Percentiles rank a stretch among this genome's conserved stretches.
Evolutionary conservation across 1,140 invertebrate species (phyloP).

Genomic region (Pollicipes pollicipes): DNA sequence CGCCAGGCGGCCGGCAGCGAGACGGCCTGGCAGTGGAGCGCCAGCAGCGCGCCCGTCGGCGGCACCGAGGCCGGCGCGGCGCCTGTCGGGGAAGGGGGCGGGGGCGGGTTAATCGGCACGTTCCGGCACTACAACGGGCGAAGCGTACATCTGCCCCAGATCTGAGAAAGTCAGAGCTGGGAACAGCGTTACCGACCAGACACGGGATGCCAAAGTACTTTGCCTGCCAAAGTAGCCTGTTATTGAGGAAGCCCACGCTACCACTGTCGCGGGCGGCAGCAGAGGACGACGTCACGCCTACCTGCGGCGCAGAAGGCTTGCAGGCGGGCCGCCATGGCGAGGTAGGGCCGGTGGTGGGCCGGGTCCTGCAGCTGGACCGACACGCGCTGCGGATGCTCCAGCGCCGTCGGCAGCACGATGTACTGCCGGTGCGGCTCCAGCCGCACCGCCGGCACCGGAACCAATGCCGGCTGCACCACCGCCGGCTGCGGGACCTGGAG

Average conservation of each 20-base stretch:
- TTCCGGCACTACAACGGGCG: too few relatives aligned
- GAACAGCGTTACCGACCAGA: too few relatives aligned
- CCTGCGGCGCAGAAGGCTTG: not conserved
- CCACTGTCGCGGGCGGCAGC: too few relatives aligned
- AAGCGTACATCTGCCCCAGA: too few relatives aligned
- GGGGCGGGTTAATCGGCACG: too few relatives aligned
- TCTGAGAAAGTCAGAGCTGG: too few relatives aligned
- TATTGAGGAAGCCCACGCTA: too few relatives aligned
- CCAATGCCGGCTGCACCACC: not conserved
- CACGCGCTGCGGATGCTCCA: not conserved
- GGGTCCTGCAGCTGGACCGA: not conserved
- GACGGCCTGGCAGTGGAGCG: not conserved
- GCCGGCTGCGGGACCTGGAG: too few relatives aligned
- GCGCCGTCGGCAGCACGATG: not conserved
- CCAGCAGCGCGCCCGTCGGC: not conserved
- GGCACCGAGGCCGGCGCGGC: too few relatives aligned
- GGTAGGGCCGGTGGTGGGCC: not conserved
- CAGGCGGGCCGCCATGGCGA: not conserved
- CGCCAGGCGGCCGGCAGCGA: not conserved
- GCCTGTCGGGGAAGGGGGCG: not conserved
- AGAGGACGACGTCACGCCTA: too few relatives aligned
- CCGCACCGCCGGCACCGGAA: not conserved
- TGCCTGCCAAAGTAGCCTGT: too few relatives aligned
- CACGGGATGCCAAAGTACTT: too few relatives aligned
- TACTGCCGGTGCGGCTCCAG: not conserved